Percentiles rank a stretch among this genome's conserved stretches.
Conservation (phyloP, 2,113 vertebrate species). For the Sinocyclocheilus anophthalmus region DNA sequence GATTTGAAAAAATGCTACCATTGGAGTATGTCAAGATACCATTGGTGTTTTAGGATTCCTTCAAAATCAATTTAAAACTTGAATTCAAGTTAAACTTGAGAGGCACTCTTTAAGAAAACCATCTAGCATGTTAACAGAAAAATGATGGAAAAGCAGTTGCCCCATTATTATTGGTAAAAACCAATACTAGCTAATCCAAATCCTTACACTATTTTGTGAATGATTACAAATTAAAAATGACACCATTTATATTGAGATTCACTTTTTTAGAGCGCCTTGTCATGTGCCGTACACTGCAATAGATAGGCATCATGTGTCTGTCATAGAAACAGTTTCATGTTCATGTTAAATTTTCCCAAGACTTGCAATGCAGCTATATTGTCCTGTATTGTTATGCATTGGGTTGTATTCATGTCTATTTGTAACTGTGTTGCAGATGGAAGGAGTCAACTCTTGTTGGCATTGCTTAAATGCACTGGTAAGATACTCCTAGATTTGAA, state of each 20-base stretch:
- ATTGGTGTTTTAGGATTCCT: not conserved
- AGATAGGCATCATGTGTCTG: no score
- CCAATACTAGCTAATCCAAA: no score
- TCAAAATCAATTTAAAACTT: not conserved
- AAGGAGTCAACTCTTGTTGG: conserved; percentile 97
- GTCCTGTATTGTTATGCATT: not conserved
- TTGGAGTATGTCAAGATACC: not conserved
- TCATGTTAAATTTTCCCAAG: not conserved
- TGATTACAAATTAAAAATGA: no score
- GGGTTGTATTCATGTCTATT: conserved; percentile 46
- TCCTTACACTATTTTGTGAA: no score
- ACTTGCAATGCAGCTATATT: not conserved
- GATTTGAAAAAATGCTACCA: not conserved
- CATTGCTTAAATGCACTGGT: conserved; percentile 97
- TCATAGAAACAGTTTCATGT: no score
- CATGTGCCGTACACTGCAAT: no score
- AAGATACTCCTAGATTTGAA: conserved; percentile 52
- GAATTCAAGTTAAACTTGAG: not conserved
- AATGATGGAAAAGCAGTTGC: no score
- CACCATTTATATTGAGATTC: no score
- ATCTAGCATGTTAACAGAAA: not conserved
- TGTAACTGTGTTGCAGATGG: conserved; percentile 81
- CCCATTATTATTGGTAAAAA: no score
- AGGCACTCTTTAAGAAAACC: not conserved
- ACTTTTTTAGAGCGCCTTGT: no score